Conservation (phyloP, 92 coral and sea anemone species). For the Scolanthus callimorphus region DNA sequence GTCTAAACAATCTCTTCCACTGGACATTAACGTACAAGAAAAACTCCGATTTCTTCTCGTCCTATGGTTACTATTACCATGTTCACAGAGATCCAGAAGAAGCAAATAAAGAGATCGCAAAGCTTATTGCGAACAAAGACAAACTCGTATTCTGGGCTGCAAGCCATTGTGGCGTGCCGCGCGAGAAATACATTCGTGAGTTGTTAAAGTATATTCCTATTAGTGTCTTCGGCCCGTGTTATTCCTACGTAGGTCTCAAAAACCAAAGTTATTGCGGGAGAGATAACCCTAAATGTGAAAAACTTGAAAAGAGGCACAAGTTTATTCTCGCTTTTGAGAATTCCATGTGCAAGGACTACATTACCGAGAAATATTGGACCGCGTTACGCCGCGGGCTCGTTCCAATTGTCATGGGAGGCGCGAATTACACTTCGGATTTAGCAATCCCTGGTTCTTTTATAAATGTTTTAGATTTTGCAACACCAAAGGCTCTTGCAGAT, state of each 20-base stretch:
- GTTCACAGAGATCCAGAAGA: not conserved
- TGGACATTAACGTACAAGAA: slow-evolving; percentile 44
- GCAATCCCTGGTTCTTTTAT: slow-evolving; percentile 50
- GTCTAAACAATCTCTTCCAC: slow-evolving; percentile 30
- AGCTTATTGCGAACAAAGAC: slow-evolving; percentile 3
- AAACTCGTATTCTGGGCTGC: slow-evolving; percentile 40
- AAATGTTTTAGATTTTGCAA: slow-evolving; percentile 15
- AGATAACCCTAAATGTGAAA: slow-evolving; percentile 29
- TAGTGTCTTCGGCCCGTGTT: slow-evolving; percentile 28
- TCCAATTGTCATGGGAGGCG: slow-evolving; percentile 45
- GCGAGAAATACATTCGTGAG: slow-evolving; percentile 34
- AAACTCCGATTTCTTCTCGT: slow-evolving; percentile 37
- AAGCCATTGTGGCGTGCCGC: slow-evolving; percentile 39
- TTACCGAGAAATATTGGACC: slow-evolving; percentile 53
- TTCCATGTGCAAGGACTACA: slow-evolving; percentile 41
- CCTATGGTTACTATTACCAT: slow-evolving; percentile 40
- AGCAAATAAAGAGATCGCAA: slow-evolving; percentile 1
- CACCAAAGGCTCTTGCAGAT: slow-evolving; percentile 21
- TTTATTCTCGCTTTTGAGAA: slow-evolving; percentile 48
- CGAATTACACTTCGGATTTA: slow-evolving; percentile 20
- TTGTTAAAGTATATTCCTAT: slow-evolving; percentile 13
- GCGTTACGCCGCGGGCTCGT: slow-evolving; percentile 39
- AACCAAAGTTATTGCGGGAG: slow-evolving; percentile 22
- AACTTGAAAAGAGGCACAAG: slow-evolving; percentile 22
- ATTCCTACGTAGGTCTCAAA: slow-evolving; percentile 4